A percentile compares a stretch with the other conserved stretches of the same genome.
Conservation (phyloP, 2,113 vertebrate genomes). For the Callipepla californica region DNA sequence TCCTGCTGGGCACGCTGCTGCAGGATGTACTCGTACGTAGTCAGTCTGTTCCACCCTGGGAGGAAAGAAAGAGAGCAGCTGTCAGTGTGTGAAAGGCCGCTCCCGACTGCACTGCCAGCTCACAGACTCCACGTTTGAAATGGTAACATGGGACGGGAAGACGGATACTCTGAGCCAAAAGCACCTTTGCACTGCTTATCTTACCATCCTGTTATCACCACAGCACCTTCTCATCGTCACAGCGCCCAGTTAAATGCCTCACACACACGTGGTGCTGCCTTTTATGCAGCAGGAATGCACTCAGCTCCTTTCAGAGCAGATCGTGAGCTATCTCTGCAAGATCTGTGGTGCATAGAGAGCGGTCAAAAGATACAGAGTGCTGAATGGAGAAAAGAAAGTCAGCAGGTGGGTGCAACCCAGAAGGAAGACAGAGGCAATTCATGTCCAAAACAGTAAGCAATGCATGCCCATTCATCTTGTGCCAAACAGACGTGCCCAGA, state of each 20-base stretch:
- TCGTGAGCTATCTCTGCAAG: background rate
- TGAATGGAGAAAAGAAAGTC: background rate
- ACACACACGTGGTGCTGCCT: background rate
- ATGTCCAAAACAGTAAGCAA: background rate
- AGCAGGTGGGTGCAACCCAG: background rate
- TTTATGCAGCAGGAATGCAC: background rate
- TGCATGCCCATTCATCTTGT: background rate
- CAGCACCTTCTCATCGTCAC: background rate
- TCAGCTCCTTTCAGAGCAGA: background rate
- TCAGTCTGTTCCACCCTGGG: conserved; percentile 95
- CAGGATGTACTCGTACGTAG: conserved; percentile 95
- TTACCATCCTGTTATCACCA: background rate
- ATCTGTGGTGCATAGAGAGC: background rate
- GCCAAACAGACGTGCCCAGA: background rate
- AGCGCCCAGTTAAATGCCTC: background rate
- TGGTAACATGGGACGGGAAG: background rate
- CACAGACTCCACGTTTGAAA: background rate
- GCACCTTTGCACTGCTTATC: background rate
- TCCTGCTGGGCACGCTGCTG: conserved; percentile 89
- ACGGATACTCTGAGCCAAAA: background rate
- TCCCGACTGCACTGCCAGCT: background rate
- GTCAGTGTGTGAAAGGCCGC: conserved; percentile 32
- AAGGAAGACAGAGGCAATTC: background rate
- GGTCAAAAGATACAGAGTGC: background rate
- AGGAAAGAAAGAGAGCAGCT: conserved; percentile 8